Percentiles rank a stretch among this genome's conserved stretches.
phyloP scores from a whole-genome alignment of 2,797 vertebrate species.

The Aselliscus stoliczkanus region DNA sequence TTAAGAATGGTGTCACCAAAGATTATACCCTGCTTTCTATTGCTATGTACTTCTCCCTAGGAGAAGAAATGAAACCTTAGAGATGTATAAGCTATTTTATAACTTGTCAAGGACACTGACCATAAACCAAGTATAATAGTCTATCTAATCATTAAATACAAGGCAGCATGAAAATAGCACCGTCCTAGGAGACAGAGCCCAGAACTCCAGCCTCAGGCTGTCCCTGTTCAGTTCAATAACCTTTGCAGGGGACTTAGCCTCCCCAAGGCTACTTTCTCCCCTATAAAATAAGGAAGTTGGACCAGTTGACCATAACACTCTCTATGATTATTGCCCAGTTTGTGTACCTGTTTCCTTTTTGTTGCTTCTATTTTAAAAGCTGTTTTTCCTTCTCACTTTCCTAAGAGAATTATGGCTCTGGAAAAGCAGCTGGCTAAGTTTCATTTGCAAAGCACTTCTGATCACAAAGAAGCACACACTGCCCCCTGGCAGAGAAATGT shows the following conservation, averaged over 20 bases:
- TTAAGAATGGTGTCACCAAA: neutral
- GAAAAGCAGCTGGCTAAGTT: slow-evolving; percentile 43
- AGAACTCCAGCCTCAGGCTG: neutral
- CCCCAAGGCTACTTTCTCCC: neutral
- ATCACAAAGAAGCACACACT: neutral
- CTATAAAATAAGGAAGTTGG: neutral
- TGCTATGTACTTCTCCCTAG: neutral
- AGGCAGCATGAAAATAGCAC: neutral
- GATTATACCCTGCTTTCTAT: neutral
- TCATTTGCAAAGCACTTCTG: neutral
- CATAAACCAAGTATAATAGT: neutral
- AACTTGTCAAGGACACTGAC: neutral
- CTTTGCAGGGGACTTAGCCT: neutral
- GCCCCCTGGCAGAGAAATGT: neutral
- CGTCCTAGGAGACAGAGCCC: neutral
- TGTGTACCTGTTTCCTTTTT: slow-evolving; percentile 25
- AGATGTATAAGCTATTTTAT: neutral
- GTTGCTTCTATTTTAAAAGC: slow-evolving; percentile 25
- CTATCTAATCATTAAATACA: neutral
- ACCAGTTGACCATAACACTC: neutral
- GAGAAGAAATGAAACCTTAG: neutral
- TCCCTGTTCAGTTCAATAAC: neutral
- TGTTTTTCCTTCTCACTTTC: neutral
- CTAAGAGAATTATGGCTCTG: neutral
- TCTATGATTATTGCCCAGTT: neutral